Conservation (phyloP, 2,888 invertebrate genomes). For the Bhutanitis thaidina region DNA sequence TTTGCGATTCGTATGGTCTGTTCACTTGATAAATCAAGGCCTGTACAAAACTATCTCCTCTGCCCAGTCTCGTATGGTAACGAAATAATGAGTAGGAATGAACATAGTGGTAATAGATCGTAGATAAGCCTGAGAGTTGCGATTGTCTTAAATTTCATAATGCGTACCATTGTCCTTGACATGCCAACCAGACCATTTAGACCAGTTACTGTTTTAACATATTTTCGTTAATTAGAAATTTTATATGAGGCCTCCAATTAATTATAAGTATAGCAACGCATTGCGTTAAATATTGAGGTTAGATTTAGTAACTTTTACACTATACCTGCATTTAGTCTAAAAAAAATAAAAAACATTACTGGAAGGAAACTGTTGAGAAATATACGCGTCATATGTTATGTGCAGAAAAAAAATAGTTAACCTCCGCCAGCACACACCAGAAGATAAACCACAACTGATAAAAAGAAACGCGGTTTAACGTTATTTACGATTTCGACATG, state of each 20-base stretch:
- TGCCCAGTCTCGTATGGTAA: background rate
- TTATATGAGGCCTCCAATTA: slow-evolving; percentile 4
- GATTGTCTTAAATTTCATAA: slow-evolving; percentile 48
- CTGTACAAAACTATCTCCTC: background rate
- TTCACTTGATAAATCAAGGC: slow-evolving; percentile 12
- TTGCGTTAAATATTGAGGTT: slow-evolving; percentile 4
- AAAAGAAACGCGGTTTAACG: too few species aligned
- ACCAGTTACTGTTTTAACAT: slow-evolving; percentile 36
- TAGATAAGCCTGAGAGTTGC: slow-evolving; percentile 36
- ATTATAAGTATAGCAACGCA: background rate
- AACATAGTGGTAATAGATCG: slow-evolving; percentile 18
- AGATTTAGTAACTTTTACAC: background rate
- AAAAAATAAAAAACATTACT: too few species aligned
- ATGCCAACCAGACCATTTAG: slow-evolving; percentile 59
- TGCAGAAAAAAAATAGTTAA: too few species aligned
- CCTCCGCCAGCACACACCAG: too few species aligned
- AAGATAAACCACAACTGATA: too few species aligned
- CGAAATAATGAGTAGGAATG: slow-evolving; percentile 17
- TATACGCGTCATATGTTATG: too few species aligned
- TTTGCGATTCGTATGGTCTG: background rate
- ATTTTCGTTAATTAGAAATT: slow-evolving; percentile 19
- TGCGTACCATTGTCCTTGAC: slow-evolving; percentile 51
- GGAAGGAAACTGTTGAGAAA: too few species aligned
- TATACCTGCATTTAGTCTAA: too few species aligned
- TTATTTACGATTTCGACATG: too few species aligned